Conservation (phyloP, 2,888 invertebrate species). For the Noctua fimbriata region DNA sequence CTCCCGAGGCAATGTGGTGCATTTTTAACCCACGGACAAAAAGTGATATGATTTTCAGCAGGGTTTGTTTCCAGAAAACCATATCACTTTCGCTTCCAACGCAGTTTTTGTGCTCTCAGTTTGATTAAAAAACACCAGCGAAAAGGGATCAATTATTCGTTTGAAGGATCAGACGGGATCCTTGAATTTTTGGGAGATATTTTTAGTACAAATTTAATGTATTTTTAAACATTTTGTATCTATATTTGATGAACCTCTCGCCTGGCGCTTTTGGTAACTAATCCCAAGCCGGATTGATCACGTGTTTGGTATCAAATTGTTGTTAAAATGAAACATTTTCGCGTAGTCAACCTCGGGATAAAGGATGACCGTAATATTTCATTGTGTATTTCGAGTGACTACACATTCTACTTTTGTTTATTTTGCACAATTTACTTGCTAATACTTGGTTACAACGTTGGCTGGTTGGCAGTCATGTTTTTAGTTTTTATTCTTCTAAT, state of each 20-base stretch:
- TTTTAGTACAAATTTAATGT: not conserved
- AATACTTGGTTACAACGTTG: constrained; percentile 36
- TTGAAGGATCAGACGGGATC: constrained; percentile 3
- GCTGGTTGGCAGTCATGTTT: constrained; percentile 11
- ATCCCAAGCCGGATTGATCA: constrained; percentile 3
- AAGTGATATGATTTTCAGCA: constrained; percentile 57
- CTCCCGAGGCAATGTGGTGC: constrained; percentile 61
- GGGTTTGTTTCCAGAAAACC: not conserved
- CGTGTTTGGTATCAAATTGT: constrained; percentile 26
- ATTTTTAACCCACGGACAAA: constrained; percentile 68
- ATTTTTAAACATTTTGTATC: not conserved
- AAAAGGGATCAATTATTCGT: constrained; percentile 44
- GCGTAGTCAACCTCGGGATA: constrained; percentile 27
- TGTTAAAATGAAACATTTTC: constrained; percentile 38
- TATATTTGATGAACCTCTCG: not conserved
- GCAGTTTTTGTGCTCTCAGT: constrained; percentile 8
- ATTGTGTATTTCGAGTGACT: constrained; percentile 41
- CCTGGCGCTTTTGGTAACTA: not conserved
- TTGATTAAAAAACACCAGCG: constrained; percentile 46
- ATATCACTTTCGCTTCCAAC: not conserved
- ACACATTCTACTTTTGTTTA: constrained; percentile 46
- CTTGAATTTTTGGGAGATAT: constrained; percentile 31
- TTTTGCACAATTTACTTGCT: constrained; percentile 47
- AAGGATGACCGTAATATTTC: constrained; percentile 51
- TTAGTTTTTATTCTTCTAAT: constrained; percentile 19